Evolutionary conservation across 1,140 invertebrate species (phyloP).

Genomic region (Lordiphosa clarofinis): DNA sequence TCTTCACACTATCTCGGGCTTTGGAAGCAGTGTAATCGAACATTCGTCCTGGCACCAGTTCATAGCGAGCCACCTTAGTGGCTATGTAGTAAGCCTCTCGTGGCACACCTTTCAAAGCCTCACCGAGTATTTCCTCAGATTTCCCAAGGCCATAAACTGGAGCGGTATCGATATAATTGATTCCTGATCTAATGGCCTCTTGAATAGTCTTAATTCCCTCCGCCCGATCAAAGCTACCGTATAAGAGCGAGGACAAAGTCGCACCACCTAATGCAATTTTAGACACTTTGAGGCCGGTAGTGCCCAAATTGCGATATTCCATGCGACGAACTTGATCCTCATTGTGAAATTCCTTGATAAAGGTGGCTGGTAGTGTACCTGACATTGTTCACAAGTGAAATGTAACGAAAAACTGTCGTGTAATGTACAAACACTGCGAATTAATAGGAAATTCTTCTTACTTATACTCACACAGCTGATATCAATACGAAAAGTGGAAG

Average conservation of each 20-base stretch:
- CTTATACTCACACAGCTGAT: no score
- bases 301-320: slow-evolving; percentile 82
- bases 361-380: slow-evolving; percentile 80
- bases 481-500: no score
- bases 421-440: no score
- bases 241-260: slow-evolving; percentile 36
- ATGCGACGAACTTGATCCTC: slow-evolving; percentile 81
- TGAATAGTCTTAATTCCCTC: slow-evolving; percentile 86
- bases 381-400: slow-evolving; percentile 27
- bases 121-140: slow-evolving; percentile 90
- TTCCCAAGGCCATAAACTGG: slow-evolving; percentile 94
- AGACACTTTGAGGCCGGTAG: slow-evolving; percentile 82
- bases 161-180: slow-evolving; percentile 95
- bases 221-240: slow-evolving; percentile 78
- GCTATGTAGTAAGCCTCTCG: slow-evolving; percentile 92
- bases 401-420: not conserved
- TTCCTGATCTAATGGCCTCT: slow-evolving; percentile 86
- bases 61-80: slow-evolving; percentile 95
- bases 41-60: slow-evolving; percentile 85
- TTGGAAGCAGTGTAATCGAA: slow-evolving; percentile 92
- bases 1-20: slow-evolving; percentile 86
- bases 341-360: slow-evolving; percentile 83
- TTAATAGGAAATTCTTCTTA: no score
- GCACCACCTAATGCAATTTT: slow-evolving; percentile 81
- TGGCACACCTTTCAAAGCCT: slow-evolving; percentile 89